Base-by-base conservation (phyloP, 2,888 invertebrate genomes). In the Oxytorus armatus region DNA sequence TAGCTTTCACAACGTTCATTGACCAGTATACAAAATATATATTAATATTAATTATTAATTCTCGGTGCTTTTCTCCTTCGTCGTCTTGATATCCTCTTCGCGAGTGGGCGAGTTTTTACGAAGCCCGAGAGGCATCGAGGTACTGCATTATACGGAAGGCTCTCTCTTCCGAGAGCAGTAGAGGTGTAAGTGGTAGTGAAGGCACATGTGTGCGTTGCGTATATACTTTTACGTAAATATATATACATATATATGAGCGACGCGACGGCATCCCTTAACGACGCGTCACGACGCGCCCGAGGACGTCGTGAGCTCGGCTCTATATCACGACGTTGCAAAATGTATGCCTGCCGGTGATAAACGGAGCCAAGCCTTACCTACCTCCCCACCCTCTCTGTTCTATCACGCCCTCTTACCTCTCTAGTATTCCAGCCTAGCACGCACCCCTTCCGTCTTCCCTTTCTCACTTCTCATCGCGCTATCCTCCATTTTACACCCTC, bases 281-380 rank as follows among this genome's bases (percentile, higher is more conserved):
- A 88, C 82, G 85, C 83, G 80, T 81, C 79, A 82, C 83, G 85
- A 83, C 81, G 85, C 83, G 84, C 79, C 83, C 83, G 84, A 82
- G 84, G 81, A 86, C 83, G 84, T 75, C 69, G 79, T 66, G 66
- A 75, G 72, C 78, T 73, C 76, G 75, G 75, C 70, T 85, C 85
- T 88, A 85, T 85, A 86, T 88, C 86, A 86, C 82, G 84, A 83
- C 85, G 85, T 83, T 87, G 87, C 87, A 88, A 89, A 90, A 90
- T 89, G 86, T 87, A 89, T 88, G 87, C 86, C 86, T 86, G 81
- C 85, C 85, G 83, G 87, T 87, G 89, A 90, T 89, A 89, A 89
- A 89, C 86, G 86, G 84, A 87, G 83, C 83, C 83, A 85, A 83
- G 81, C 82, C 70, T 74, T 75, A 59, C 74, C 63, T 74, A 44